Base-by-base conservation (phyloP, 2,888 invertebrate species). In the Idaea aversata region DNA sequence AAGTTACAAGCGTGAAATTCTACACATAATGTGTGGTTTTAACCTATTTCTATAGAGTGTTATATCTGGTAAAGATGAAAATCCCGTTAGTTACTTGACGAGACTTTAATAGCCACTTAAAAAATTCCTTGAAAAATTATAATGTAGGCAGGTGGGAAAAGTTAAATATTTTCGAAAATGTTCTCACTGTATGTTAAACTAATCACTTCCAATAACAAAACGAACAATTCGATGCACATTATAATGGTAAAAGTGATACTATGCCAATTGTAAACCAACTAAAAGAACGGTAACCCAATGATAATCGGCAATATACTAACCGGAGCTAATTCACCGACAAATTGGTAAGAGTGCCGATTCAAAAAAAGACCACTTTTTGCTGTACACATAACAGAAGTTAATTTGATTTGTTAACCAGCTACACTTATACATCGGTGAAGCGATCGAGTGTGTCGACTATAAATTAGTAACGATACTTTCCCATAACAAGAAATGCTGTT, bases 331-430 rank as follows among this genome's bases (percentile, higher is more conserved):
- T 77, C 76, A 77, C 79, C 84, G 79, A 73, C 71, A 85, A 88
- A 88, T 87, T 85, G 84, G 83, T 84, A 84, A 85, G 79, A 86
- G 82, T 77, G 75, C 74, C 75, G 76, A 79, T 76, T 78, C 72
- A 77, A 76, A 80, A 76, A 80, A 78, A 79, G 77, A 79, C 77
- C 69, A 78, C 71, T 81, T 81, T 84, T 81, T 74, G 77, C 68
- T 64, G 70, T 69, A 80, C 75, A 80, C 77, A 75, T 78, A 79
- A 79, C 75, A 79, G 73, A 77, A 76, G 76, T 73, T 71, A 75
- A 74, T 75, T 75, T 75, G 69, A 78, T 77, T 78, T 74, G 72
- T 69, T 70, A 68, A 74, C 65, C 34, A 65, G 16, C 66, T 64
- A 70, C 67, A 62, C 62, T 63, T 66, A 70, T 66, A 70, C 65